A percentile compares a stretch with the other conserved stretches of the same genome.
Evolutionary conservation across 2,797 vertebrate species (phyloP).

Genomic region (Sciaenops ocellatus): DNA sequence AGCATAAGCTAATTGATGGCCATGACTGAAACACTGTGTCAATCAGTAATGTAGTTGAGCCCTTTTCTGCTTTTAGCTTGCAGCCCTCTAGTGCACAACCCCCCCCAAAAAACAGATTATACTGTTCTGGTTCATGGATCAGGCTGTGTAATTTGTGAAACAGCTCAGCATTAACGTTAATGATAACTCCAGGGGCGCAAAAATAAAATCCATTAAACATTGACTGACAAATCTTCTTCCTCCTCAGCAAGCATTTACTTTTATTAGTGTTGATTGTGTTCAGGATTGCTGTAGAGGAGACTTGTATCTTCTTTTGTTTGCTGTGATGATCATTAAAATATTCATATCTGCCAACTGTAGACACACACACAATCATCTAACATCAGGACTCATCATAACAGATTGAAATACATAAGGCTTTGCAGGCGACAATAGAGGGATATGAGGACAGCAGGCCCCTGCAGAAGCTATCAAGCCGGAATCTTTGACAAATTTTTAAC

Average conservation of each 20-base stretch:
- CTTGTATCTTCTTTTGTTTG: constrained; percentile 60
- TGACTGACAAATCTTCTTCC: constrained; percentile 75
- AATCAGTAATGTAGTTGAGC: constrained; percentile 57
- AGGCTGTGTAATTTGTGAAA: constrained; percentile 72
- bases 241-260: constrained; percentile 67
- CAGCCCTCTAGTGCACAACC: constrained; percentile 31
- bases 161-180: constrained; percentile 74
- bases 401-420: constrained; percentile 51
- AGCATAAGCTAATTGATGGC: constrained; percentile 78
- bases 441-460: constrained; percentile 51
- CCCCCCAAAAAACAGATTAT: constrained; percentile 62
- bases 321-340: constrained; percentile 58
- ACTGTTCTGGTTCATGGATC: constrained; percentile 64
- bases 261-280: constrained; percentile 69
- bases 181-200: constrained; percentile 71
- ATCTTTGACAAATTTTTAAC: constrained; percentile 64
- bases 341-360: constrained; percentile 62
- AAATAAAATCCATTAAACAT: constrained; percentile 74
- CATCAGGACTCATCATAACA: constrained; percentile 44
- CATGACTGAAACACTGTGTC: constrained; percentile 66
- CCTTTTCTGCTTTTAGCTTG: constrained; percentile 57
- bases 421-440: constrained; percentile 31
- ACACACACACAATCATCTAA: constrained; percentile 24
- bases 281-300: constrained; percentile 50
- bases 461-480: constrained; percentile 54